Percentiles rank a stretch among this genome's conserved stretches.
Evolutionary conservation across 2,888 invertebrate genomes (phyloP).

Genomic region (Drosophila longiperda): DNA sequence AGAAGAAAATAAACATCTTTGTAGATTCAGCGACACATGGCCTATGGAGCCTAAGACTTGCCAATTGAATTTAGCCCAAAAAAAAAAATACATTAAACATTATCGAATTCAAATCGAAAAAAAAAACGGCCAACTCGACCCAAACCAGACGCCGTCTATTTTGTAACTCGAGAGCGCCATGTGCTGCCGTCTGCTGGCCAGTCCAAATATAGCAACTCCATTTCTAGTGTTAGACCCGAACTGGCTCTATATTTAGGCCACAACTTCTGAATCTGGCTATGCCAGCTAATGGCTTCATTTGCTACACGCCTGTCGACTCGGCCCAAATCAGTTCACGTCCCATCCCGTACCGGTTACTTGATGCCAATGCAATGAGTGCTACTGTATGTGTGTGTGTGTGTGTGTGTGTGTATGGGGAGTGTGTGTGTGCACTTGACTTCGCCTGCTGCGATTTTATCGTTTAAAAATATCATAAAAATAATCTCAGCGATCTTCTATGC

Average conservation of each 20-base stretch:
- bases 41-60: constrained; percentile 39
- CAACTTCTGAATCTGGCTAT: constrained; percentile 46
- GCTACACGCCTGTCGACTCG: constrained; percentile 24
- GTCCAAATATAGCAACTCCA: constrained; percentile 60
- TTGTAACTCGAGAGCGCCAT: constrained; percentile 58
- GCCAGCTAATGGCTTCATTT: constrained; percentile 72
- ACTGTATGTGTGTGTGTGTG: neutral
- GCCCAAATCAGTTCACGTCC: constrained; percentile 3
- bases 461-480: constrained; percentile 73
- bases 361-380: constrained; percentile 63
- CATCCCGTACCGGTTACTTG: constrained; percentile 64
- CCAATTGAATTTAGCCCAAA: constrained; percentile 51
- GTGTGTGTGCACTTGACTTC: constrained; percentile 73
- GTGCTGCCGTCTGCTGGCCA: constrained; percentile 27
- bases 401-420: constrained; percentile 25
- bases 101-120: constrained; percentile 2
- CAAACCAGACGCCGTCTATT: neutral
- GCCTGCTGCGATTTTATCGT: constrained; percentile 71
- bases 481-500: constrained; percentile 37
- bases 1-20: constrained; percentile 23
- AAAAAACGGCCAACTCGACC: neutral
- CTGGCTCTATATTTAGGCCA: constrained; percentile 64
- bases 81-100: constrained; percentile 22
- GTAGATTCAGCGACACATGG: constrained; percentile 54
- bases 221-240: constrained; percentile 27